Evolutionary conservation across 2,888 invertebrate genomes (phyloP).

Genomic region (Bombylius major): DNA sequence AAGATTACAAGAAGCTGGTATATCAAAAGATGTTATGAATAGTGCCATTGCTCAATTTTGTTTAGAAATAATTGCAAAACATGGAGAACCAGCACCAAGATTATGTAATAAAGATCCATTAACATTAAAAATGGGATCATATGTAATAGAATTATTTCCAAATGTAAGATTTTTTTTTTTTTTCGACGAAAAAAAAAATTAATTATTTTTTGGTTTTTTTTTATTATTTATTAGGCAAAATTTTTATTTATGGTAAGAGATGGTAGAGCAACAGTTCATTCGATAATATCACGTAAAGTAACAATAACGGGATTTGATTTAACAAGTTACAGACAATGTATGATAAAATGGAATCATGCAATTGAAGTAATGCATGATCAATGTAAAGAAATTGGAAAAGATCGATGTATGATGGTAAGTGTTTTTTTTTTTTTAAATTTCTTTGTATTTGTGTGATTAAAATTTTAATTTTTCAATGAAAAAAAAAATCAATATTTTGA

Average conservation of each 20-base stretch:
- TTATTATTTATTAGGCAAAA: conserved; percentile 48
- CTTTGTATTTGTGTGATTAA: no score
- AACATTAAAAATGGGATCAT: conserved; percentile 91
- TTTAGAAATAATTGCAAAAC: conserved; percentile 87
- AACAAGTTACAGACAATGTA: conserved; percentile 82
- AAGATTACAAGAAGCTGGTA: conserved; percentile 85
- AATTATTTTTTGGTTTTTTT: background rate
- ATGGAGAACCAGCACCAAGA: conserved; percentile 88
- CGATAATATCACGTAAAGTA: conserved; percentile 91
- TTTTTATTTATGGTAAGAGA: conserved; percentile 98
- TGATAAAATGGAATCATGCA: conserved; percentile 94
- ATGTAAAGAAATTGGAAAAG: conserved; percentile 67
- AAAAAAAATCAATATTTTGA: no score
- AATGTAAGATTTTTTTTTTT: conserved; percentile 40
- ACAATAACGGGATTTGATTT: conserved; percentile 75
- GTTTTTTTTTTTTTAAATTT: no score
- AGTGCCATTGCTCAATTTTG: conserved; percentile 95
- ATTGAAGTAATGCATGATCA: conserved; percentile 90
- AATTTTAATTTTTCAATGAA: no score
- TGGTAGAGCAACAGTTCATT: conserved; percentile 96
- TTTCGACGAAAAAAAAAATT: background rate
- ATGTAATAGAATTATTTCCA: conserved; percentile 89
- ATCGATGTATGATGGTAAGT: conserved; percentile 61
- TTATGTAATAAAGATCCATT: conserved; percentile 99
- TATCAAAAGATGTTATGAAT: conserved; percentile 84